These are phyloP conservation scores for Lucinisca nassula DNA, from an alignment of 2,888 invertebrate species.

Conservation along the genomic window DNA sequence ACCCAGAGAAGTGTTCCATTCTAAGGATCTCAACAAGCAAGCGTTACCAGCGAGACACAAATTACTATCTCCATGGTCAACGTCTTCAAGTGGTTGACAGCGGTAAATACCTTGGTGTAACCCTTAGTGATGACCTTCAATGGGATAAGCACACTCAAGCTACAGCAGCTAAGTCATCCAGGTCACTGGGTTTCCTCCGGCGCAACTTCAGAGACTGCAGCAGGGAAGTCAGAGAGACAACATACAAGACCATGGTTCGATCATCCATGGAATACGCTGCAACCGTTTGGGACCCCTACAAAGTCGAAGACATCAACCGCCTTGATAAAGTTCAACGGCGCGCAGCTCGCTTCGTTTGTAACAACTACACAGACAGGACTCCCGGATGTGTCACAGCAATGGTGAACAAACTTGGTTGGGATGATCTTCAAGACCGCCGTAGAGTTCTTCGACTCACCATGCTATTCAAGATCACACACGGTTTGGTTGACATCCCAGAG, in stretches of 20 bases:
- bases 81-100: background rate
- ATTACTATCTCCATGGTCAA: conserved; percentile 1
- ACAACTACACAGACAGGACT: too few species aligned
- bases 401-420: background rate
- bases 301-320: background rate
- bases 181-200: background rate
- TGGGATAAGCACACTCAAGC: conserved; percentile 19
- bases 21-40: too few species aligned
- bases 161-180: background rate
- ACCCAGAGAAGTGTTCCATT: too few species aligned
- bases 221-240: too few species aligned
- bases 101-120: conserved; percentile 2
- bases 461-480: conserved; percentile 26
- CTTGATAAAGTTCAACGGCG: background rate
- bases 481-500: background rate
- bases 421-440: conserved; percentile 17
- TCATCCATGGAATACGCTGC: conserved; percentile 29
- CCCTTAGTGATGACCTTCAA: too few species aligned
- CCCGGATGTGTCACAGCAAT: background rate
- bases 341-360: background rate
- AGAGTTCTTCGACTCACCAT: conserved; percentile 2
- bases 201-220: too few species aligned
- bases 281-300: background rate
- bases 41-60: too few species aligned
- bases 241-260: too few species aligned